Conservation (phyloP, 2,797 vertebrate genomes). For the Hydrophis major region DNA sequence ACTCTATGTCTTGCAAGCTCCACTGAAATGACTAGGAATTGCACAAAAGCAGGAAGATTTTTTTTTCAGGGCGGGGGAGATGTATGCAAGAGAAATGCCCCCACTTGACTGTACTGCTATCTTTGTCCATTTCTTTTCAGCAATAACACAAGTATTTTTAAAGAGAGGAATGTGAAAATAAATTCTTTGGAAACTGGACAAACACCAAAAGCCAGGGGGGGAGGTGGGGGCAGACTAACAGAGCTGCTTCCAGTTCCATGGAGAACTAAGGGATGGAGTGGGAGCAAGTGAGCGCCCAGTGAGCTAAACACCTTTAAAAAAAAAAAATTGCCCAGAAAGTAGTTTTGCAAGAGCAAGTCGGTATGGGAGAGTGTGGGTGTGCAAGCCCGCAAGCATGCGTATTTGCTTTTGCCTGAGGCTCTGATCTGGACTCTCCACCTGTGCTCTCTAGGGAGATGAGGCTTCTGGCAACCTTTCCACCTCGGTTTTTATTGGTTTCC, state of each 20-base stretch:
- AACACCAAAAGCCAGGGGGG: background rate
- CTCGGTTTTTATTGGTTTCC: conserved; percentile 74
- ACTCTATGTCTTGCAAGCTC: background rate
- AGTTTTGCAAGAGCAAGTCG: conserved; percentile 53
- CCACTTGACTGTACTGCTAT: background rate
- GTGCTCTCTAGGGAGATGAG: conserved; percentile 74
- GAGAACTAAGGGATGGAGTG: background rate
- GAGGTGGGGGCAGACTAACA: background rate
- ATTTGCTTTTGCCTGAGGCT: conserved; percentile 59
- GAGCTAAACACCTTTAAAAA: no score
- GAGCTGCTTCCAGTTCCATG: background rate
- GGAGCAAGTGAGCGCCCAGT: background rate
- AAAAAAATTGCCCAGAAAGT: background rate
- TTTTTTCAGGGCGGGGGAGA: background rate
- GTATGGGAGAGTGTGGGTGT: background rate
- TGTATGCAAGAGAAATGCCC: background rate
- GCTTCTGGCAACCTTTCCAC: conserved; percentile 70
- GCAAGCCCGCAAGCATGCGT: background rate
- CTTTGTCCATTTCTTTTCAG: background rate
- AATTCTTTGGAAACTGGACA: background rate
- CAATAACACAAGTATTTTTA: background rate
- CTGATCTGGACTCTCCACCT: conserved; percentile 77
- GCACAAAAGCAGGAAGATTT: background rate
- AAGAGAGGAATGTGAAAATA: background rate
- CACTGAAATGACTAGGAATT: background rate